These are phyloP conservation scores for Eciton burchellii DNA, from an alignment of 1,140 invertebrate species.

Conservation along the genomic window DNA sequence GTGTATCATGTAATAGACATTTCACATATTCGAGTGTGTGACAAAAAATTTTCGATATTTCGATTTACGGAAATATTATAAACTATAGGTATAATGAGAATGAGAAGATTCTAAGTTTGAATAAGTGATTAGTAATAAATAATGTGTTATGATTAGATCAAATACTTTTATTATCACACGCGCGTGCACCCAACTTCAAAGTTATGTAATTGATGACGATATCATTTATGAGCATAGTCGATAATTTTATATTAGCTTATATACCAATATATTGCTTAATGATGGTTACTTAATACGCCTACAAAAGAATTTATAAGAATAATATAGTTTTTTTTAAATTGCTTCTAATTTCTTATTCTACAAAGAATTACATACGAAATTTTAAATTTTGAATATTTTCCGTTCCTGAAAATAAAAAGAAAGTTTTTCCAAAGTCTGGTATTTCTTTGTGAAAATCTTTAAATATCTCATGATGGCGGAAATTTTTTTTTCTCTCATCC, in stretches of 20 bases:
- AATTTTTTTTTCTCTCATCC: constrained; percentile 26
- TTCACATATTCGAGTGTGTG: background rate
- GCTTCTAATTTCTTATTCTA: background rate
- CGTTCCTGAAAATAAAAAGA: background rate
- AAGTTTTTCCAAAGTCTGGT: background rate
- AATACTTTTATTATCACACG: constrained; percentile 10
- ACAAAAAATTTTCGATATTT: background rate
- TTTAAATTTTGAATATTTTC: background rate
- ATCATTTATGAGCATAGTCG: constrained; percentile 49
- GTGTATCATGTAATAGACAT: background rate
- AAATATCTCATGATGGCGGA: constrained; percentile 16
- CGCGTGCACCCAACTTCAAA: constrained; percentile 8
- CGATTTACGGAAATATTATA: background rate
- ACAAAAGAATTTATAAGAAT: background rate
- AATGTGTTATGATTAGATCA: background rate
- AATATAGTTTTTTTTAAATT: background rate
- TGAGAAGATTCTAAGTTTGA: background rate
- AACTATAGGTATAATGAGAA: background rate
- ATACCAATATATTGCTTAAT: constrained; percentile 29
- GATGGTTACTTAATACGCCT: background rate
- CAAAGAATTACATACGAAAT: background rate
- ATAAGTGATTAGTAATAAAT: background rate
- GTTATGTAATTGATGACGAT: constrained; percentile 53
- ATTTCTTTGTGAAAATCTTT: constrained; percentile 15
- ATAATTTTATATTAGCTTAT: constrained; percentile 22